These are phyloP conservation scores for Poecilus cupreus DNA, from an alignment of 2,888 invertebrate genomes.

Conservation along the genomic window DNA sequence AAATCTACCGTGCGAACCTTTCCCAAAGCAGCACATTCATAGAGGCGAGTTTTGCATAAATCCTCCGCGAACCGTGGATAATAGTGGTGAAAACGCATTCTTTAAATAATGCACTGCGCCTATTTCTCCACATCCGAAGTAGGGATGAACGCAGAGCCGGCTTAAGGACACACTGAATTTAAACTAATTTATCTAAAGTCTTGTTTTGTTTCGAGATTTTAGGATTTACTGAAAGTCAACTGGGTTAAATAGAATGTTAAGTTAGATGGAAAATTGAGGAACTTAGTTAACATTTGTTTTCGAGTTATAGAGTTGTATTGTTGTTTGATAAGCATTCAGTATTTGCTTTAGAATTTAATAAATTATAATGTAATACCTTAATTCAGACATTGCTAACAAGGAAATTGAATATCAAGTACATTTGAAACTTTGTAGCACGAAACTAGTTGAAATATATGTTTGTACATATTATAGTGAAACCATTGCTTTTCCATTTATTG, in stretches of 20 bases:
- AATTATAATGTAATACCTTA: background rate
- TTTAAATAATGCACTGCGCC: slow-evolving; percentile 47
- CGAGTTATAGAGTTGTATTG: slow-evolving; percentile 6
- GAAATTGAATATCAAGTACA: no score
- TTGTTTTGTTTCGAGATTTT: background rate
- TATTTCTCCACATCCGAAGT: background rate
- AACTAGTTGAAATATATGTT: no score
- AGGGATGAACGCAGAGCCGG: slow-evolving; percentile 6
- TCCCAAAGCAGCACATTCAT: background rate
- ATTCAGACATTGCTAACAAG: no score
- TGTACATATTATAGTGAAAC: no score
- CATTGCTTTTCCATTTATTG: no score
- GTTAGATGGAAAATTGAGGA: slow-evolving; percentile 48
- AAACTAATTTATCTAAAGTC: slow-evolving; percentile 1
- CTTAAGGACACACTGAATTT: background rate
- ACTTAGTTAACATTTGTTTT: slow-evolving; percentile 44
- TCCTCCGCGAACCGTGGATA: slow-evolving; percentile 33
- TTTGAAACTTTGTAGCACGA: no score
- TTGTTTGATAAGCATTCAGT: background rate
- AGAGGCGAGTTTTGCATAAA: background rate
- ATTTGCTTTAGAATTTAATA: slow-evolving; percentile 20
- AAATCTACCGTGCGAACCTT: slow-evolving; percentile 14
- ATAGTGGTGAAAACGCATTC: slow-evolving; percentile 43
- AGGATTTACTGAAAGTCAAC: slow-evolving; percentile 17
- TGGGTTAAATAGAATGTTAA: slow-evolving; percentile 35